Evolutionary conservation across 2,113 vertebrate genomes (phyloP).

Genomic region (Misgurnus mizolepis): DNA sequence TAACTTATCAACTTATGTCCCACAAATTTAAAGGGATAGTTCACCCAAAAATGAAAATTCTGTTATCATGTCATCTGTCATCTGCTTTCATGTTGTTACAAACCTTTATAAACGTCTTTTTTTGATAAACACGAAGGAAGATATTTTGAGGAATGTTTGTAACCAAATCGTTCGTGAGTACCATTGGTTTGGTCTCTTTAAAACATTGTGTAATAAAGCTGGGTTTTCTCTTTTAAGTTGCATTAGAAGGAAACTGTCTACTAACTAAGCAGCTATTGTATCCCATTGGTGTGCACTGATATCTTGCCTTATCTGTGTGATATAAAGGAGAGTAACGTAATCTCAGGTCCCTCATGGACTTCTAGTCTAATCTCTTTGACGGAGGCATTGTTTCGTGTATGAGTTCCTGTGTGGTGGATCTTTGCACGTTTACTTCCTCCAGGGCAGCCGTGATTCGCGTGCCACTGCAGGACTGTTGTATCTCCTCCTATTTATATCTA

Average conservation of each 20-base stretch:
- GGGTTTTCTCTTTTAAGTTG: not conserved
- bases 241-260: not conserved
- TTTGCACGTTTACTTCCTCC: conserved; percentile 41
- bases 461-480: conserved; percentile 28
- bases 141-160: too few relatives aligned
- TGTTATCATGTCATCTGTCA: too few relatives aligned
- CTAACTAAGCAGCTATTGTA: not conserved
- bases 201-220: not conserved
- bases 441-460: not conserved
- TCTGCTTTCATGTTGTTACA: too few relatives aligned
- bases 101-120: too few relatives aligned
- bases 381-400: conserved; percentile 20
- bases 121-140: too few relatives aligned
- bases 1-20: not conserved
- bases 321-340: conserved; percentile 15
- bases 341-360: not conserved
- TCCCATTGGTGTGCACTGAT: not conserved
- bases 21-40: too few relatives aligned
- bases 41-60: too few relatives aligned
- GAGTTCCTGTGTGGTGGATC: not conserved
- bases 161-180: too few relatives aligned
- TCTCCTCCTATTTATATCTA: conserved; percentile 51
- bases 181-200: too few relatives aligned
- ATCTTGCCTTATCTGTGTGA: not conserved
- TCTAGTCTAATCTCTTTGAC: conserved; percentile 37